Percentiles rank a stretch among this genome's conserved stretches.
Evolutionary conservation across 1,140 invertebrate species (phyloP).

Genomic region (Drosophila bocqueti): DNA sequence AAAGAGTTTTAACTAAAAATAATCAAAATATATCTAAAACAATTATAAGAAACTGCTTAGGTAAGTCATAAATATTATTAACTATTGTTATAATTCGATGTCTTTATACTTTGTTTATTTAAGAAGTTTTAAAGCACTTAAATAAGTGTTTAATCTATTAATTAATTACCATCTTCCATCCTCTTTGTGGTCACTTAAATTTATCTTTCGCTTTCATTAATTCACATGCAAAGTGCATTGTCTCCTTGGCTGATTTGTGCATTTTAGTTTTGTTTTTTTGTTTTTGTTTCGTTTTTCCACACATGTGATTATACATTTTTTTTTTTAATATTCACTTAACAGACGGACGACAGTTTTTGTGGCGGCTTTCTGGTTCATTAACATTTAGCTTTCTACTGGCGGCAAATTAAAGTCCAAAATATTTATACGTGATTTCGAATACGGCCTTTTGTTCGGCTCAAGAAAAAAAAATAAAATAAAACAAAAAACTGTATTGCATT

Average conservation of each 20-base stretch:
- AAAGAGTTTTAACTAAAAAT: background rate
- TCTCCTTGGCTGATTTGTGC: constrained; percentile 15
- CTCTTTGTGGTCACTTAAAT: background rate
- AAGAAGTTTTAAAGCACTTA: background rate
- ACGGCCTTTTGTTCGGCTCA: constrained; percentile 43
- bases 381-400: constrained; percentile 73
- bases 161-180: background rate
- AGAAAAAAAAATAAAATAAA: constrained; percentile 24
- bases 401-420: constrained; percentile 72
- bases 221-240: constrained; percentile 56
- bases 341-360: constrained; percentile 37
- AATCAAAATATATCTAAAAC: background rate
- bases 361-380: constrained; percentile 70
- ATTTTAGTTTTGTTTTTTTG: constrained; percentile 11
- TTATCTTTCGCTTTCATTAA: constrained; percentile 1
- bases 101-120: background rate
- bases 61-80: too few relatives aligned
- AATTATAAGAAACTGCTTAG: background rate
- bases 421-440: constrained; percentile 69
- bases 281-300: constrained; percentile 12
- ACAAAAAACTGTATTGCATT: constrained; percentile 38
- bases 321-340: constrained; percentile 65
- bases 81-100: background rate
- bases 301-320: constrained; percentile 5
- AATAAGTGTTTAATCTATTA: background rate